Conservation (phyloP, 2,113 vertebrate species). For the Alaudala cheleensis region DNA sequence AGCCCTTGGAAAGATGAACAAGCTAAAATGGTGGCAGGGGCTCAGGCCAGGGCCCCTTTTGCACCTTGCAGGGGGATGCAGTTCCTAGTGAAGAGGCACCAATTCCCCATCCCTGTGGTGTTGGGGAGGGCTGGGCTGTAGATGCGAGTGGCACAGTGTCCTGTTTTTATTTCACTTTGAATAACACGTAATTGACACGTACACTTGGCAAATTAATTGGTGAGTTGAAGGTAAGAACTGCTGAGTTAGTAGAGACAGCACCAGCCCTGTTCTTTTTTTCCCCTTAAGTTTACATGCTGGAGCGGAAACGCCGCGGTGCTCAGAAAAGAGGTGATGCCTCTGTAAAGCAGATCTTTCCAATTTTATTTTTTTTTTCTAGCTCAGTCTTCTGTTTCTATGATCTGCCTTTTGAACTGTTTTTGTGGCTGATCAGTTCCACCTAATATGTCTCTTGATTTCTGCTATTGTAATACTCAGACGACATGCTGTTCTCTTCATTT, state of each 20-base stretch:
- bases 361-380: conserved; percentile 45
- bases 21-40: not conserved
- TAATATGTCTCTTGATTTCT: conserved; percentile 88
- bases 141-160: not conserved
- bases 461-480: conserved; percentile 84
- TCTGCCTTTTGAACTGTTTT: conserved; percentile 89
- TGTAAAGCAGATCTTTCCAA: conserved; percentile 65
- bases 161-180: not conserved
- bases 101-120: not conserved
- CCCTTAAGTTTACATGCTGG: conserved; percentile 24
- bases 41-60: not conserved
- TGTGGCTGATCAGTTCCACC: conserved; percentile 87
- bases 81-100: not conserved
- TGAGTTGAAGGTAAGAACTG: conserved; percentile 27
- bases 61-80: not conserved
- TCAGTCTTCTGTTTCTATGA: conserved; percentile 81
- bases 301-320: conserved; percentile 22
- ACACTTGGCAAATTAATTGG: conserved; percentile 33
- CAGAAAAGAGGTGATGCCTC: conserved; percentile 65
- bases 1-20: not conserved
- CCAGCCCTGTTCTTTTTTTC: conserved; percentile 11
- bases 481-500: conserved; percentile 84
- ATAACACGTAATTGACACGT: not conserved
- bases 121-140: not conserved
- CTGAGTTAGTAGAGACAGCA: conserved; percentile 40